phyloP scores from a whole-genome alignment of 2,797 vertebrate species.

The Phoxinus dragarum region DNA sequence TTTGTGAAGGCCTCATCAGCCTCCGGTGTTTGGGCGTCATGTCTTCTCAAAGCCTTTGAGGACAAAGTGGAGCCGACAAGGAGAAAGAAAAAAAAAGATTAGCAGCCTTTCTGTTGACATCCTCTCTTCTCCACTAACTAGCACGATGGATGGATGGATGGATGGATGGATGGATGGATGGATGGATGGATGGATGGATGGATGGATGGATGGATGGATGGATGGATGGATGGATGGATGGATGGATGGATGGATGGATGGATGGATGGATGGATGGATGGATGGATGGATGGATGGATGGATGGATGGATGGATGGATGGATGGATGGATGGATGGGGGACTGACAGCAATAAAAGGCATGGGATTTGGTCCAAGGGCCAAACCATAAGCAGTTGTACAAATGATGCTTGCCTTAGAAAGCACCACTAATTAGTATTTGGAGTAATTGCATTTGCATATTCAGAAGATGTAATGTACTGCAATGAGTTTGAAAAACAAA shows the following conservation, averaged over 20 bases:
- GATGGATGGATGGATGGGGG: too few species aligned
- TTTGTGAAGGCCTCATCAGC: conserved; percentile 76
- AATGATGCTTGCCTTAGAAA: not conserved
- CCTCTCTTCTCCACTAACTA: not conserved
- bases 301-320: too few species aligned
- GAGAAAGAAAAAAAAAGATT: conserved; percentile 22
- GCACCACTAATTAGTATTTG: not conserved
- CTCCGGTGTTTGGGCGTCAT: conserved; percentile 73
- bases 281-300: not conserved
- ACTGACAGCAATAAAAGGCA: not conserved
- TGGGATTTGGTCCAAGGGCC: not conserved
- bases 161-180: too few species aligned
- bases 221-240: too few species aligned
- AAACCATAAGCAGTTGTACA: not conserved
- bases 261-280: not conserved
- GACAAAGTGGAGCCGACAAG: not conserved
- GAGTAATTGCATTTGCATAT: not conserved
- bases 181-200: too few species aligned
- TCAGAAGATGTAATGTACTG: not conserved
- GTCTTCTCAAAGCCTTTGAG: conserved; percentile 80
- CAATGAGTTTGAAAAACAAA: not conserved
- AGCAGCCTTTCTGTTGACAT: not conserved
- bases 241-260: not conserved
- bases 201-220: too few species aligned
- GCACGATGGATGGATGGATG: not conserved